These are phyloP conservation scores for Phoenicopterus ruber DNA, from an alignment of 2,113 vertebrate species.

Conservation along the genomic window DNA sequence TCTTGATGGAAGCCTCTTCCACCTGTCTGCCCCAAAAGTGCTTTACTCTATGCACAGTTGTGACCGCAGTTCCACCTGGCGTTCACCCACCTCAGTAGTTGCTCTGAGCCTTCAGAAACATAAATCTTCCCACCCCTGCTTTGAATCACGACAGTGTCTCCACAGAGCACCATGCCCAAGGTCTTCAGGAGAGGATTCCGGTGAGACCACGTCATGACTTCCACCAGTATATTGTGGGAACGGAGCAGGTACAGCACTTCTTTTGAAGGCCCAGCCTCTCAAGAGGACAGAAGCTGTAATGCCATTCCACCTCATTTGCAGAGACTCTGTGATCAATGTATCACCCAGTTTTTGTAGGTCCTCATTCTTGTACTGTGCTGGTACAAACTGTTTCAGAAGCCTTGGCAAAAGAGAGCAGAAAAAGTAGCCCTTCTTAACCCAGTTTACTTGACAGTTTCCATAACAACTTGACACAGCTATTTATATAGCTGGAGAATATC, in stretches of 20 bases:
- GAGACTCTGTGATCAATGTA: background rate
- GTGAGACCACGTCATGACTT: background rate
- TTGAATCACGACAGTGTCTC: background rate
- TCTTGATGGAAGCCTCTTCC: background rate
- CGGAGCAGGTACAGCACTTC: background rate
- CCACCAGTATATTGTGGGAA: background rate
- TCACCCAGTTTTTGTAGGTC: background rate
- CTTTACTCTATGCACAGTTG: conserved; percentile 23
- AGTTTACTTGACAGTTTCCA: conserved; percentile 65
- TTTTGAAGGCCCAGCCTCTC: background rate
- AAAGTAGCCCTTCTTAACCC: conserved; percentile 51
- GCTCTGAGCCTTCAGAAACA: background rate
- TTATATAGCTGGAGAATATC: conserved; percentile 43
- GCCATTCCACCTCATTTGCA: background rate
- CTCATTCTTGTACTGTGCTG: background rate
- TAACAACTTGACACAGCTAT: conserved; percentile 67
- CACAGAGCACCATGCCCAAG: background rate
- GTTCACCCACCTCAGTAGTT: background rate
- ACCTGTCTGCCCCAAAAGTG: background rate
- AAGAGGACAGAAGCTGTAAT: background rate
- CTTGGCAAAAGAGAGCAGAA: conserved; percentile 26
- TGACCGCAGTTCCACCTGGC: background rate
- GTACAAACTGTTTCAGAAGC: background rate
- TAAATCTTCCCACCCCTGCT: background rate
- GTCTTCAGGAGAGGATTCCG: background rate